Conservation (phyloP, 2,888 invertebrate genomes). For the Stegana nigrithorax region DNA sequence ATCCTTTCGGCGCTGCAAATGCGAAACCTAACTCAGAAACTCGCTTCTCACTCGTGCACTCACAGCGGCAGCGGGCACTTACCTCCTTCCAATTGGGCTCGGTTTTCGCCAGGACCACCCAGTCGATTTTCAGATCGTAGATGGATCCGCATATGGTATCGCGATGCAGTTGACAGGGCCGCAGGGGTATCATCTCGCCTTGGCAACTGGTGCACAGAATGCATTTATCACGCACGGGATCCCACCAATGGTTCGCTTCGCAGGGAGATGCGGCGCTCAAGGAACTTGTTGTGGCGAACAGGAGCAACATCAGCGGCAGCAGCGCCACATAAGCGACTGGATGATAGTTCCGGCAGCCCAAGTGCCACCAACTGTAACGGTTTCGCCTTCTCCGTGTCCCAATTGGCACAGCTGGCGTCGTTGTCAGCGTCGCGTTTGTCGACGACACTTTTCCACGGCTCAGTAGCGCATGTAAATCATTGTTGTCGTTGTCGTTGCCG, state of each 20-base stretch:
- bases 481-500: conserved; percentile 13
- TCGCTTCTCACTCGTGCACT: too few species aligned
- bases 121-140: conserved; percentile 75
- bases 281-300: conserved; percentile 63
- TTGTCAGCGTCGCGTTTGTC: background rate
- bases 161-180: conserved; percentile 80
- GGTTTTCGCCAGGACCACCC: conserved; percentile 71
- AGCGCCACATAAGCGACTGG: conserved; percentile 6
- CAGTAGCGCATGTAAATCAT: too few species aligned
- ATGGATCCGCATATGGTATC: conserved; percentile 81
- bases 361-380: too few species aligned
- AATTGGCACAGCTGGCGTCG: background rate
- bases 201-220: conserved; percentile 79
- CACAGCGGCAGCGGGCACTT: background rate
- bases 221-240: conserved; percentile 75
- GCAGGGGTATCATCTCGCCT: conserved; percentile 75
- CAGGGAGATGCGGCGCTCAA: conserved; percentile 64
- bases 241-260: conserved; percentile 78
- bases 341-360: too few species aligned
- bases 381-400: background rate
- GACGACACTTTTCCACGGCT: too few species aligned
- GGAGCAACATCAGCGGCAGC: too few species aligned
- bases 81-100: conserved; percentile 69
- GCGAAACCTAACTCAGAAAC: too few species aligned
- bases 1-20: conserved; percentile 65